Conservation (phyloP, 2,797 vertebrate species). For the Tachyglossus aculeatus region DNA sequence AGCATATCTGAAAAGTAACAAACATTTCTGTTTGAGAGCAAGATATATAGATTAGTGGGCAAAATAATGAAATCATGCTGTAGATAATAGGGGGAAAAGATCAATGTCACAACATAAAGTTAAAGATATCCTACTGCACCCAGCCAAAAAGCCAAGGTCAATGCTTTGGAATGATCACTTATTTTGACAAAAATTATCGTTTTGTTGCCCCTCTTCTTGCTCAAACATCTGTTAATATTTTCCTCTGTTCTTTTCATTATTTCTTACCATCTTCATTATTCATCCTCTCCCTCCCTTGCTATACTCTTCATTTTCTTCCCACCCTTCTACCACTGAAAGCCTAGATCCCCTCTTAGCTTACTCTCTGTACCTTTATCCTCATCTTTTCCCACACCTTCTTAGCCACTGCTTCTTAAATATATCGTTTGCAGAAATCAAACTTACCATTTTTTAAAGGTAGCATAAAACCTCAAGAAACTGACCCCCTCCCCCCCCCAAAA, state of each 20-base stretch:
- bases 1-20: not conserved
- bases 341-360: not conserved
- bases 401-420: conserved; percentile 2
- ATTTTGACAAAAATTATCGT: not conserved
- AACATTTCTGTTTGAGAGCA: not conserved
- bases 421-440: too few species aligned
- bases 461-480: conserved; percentile 1
- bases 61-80: conserved; percentile 4
- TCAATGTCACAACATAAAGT: not conserved
- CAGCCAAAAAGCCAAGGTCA: not conserved
- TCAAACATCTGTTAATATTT: not conserved
- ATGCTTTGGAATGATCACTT: not conserved
- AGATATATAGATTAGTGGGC: not conserved
- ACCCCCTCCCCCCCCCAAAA: too few species aligned
- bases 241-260: not conserved
- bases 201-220: not conserved
- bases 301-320: not conserved
- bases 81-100: not conserved
- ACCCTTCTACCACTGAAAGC: conserved; percentile 2
- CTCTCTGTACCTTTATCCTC: not conserved
- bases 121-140: conserved; percentile 16
- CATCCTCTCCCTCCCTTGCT: not conserved
- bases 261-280: not conserved
- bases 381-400: not conserved
- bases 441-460: conserved; percentile 19